A percentile compares a stretch with the other conserved stretches of the same genome.
Conservation (phyloP, 2,113 vertebrate species). For the Pterocles gutturalis region DNA sequence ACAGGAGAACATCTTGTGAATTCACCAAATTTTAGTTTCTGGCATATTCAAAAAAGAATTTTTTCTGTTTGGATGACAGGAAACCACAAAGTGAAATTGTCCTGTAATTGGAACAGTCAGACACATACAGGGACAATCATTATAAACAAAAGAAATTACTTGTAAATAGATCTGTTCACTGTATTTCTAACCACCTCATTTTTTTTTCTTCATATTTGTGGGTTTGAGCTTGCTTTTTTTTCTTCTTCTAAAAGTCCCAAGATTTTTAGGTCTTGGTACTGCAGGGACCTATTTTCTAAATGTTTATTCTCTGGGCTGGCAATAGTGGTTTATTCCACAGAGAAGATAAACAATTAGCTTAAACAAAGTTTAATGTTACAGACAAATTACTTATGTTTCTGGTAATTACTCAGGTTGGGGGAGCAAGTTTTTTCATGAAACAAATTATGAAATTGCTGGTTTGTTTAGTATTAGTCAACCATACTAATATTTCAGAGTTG, state of each 20-base stretch:
- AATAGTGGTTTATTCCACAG: background rate
- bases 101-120: background rate
- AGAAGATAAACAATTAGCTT: background rate
- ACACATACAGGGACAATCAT: background rate
- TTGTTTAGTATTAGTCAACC: background rate
- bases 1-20: background rate
- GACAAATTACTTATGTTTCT: background rate
- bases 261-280: background rate
- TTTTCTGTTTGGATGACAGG: background rate
- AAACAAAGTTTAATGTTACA: background rate
- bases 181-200: background rate
- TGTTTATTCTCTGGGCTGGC: background rate
- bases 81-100: background rate
- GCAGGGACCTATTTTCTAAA: background rate
- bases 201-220: background rate
- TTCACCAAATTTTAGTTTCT: background rate
- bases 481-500: background rate
- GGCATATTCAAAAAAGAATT: background rate
- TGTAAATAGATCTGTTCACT: background rate
- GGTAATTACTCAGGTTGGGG: background rate
- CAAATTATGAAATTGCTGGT: background rate
- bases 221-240: background rate
- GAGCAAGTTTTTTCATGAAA: slow-evolving; percentile 14
- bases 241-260: background rate
- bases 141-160: background rate